Evolutionary conservation across 2,797 vertebrate species (phyloP), one percentile per base, ranked within the genome.

Genomic region (Rhynchotus rufescens): DNA sequence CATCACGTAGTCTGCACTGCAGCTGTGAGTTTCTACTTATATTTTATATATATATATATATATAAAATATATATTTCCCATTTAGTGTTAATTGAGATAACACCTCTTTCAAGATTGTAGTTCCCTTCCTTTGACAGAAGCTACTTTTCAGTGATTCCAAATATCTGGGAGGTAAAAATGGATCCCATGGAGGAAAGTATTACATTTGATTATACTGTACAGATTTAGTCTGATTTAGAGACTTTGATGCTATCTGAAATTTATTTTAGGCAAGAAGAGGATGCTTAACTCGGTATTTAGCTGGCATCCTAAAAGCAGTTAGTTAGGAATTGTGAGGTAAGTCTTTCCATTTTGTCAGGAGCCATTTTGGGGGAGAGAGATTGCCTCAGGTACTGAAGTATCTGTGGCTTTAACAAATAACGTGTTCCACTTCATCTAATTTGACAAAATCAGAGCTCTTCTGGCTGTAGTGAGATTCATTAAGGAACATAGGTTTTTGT

Each of bases 361-460:
- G 9, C 23, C 23, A 16, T 69, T 90, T 84, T 75, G 16, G 73
- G 8, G 32, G 15, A 72, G 21, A 6, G 36, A 13, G 3, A 79
- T 1, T 65, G 4, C 49, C 54, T 72, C 34, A 49, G 19, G 16
- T 82, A 34, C 51, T 36, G 0, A 12, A 54, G 9, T 67, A 65
- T 34, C 64, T 34, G 57, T 38, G 61, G 9, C 66, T 57, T 83
- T 80, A 54, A 77, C 74, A 92, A 80, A 86, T 83, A 94, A 75
- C 40, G 94, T 77, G 80, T 86, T 90, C 54, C 80, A 84, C 3
- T 92, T 94, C 21, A 74, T 93, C 65, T 92, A 44, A 54, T 81
- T 65, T 93, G 65, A 81, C 67, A 83, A 90, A 79, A 93, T 19
- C 30, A 26, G 44, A 89, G 65, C 71, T 26, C 74, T 91, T 92